Base-by-base conservation (phyloP, 1,140 invertebrate species). In the Lethocerus indicus region DNA sequence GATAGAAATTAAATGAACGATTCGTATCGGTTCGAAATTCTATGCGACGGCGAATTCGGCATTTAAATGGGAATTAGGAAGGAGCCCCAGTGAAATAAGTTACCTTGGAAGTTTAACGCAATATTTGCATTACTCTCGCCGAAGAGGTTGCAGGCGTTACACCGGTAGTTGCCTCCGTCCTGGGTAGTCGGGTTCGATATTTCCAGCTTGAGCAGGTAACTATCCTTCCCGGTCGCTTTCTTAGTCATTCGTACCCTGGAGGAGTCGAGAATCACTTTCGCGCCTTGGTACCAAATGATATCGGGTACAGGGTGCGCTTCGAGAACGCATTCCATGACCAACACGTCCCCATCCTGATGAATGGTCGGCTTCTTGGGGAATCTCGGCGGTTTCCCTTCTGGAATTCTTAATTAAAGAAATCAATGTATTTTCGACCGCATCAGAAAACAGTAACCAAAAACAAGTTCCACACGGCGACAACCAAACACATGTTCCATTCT, bases 61-160 rank as follows among this genome's bases (percentile, higher is more conserved):
- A n/a, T n/a, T n/a, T n/a, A n/a, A n/a, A n/a, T n/a, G n/a, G n/a
- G n/a, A n/a, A n/a, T n/a, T n/a, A n/a, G n/a, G n/a, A n/a, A n/a
- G n/a, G n/a, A n/a, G n/a, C n/a, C n/a, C n/a, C n/a, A n/a, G n/a
- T n/a, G n/a, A n/a, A n/a, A 28, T 29, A 42, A 27, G 49, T 73
- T 88, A 91, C 89, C 90, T 88, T 93, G 87, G 75, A 98, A 96
- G 69, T 98, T 98, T 57, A 98, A 81, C 58, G 92, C 89, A 71
- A 99, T 98, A 74, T 98, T 99, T 57, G 95, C 95, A 76, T 98
- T 98, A 69, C 90, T 95, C 75, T 98, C 94, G 66, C 95, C 95
- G 66, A 84, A 85, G 65, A 84, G 80, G 78, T 99, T 99, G 71
- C 92, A 87, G 52, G 94, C 95, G 69, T 96, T 98, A 74, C 93